These are phyloP conservation scores for Merodon equestris DNA, from an alignment of 2,888 invertebrate genomes.

Conservation along the genomic window DNA sequence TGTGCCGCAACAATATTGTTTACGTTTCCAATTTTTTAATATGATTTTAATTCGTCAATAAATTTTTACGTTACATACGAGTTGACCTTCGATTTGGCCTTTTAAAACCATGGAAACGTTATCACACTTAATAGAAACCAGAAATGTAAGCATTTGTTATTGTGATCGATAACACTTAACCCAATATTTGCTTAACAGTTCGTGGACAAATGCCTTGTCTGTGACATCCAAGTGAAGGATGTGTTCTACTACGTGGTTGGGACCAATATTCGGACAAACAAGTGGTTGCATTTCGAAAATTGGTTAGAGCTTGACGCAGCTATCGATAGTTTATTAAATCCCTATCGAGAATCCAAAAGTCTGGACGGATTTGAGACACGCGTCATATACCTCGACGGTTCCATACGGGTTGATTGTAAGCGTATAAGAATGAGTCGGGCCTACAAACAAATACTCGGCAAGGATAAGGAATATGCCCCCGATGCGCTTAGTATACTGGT, in stretches of 20 bases:
- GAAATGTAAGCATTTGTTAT: conserved; percentile 25
- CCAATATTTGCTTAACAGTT: conserved; percentile 27
- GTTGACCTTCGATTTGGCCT: too few relatives aligned
- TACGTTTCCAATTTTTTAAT: conserved; percentile 49
- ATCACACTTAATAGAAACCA: conserved; percentile 53
- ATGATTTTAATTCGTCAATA: neutral
- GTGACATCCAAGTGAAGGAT: conserved; percentile 54
- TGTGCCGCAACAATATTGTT: conserved; percentile 55
- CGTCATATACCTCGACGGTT: conserved; percentile 41
- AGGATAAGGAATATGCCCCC: conserved; percentile 38
- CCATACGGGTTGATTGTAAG: conserved; percentile 54
- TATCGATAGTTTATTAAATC: conserved; percentile 38
- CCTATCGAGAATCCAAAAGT: conserved; percentile 31
- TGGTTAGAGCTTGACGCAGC: conserved; percentile 59
- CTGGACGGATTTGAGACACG: conserved; percentile 43
- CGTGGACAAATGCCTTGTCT: conserved; percentile 57
- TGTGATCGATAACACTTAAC: neutral
- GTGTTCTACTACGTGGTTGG: conserved; percentile 30
- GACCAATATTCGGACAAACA: conserved; percentile 45
- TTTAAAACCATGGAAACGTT: too few relatives aligned
- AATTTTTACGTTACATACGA: too few relatives aligned
- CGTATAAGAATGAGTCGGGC: conserved; percentile 29
- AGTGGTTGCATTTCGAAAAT: conserved; percentile 66
- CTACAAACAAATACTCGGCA: conserved; percentile 43
- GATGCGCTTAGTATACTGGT: conserved; percentile 40